Conservation (phyloP, 1,140 invertebrate species). For the Drosophila sulfurigaster region DNA sequence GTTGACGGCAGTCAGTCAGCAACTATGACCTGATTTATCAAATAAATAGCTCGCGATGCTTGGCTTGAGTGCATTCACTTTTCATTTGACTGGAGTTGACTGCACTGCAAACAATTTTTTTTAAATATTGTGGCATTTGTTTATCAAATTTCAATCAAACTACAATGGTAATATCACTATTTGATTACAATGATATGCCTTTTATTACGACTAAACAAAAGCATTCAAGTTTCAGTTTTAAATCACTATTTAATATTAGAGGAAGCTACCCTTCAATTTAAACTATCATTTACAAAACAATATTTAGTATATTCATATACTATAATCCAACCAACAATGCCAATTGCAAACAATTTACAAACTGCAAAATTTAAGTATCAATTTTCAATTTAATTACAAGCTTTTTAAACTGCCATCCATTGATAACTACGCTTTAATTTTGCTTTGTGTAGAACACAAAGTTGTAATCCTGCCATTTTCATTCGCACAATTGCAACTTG, state of each 20-base stretch:
- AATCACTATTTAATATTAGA: too few relatives aligned
- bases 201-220: too few relatives aligned
- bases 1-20: slow-evolving; percentile 60
- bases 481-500: slow-evolving; percentile 28
- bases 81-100: slow-evolving; percentile 52
- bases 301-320: too few relatives aligned
- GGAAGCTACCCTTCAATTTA: too few relatives aligned
- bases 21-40: slow-evolving; percentile 81
- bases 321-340: too few relatives aligned
- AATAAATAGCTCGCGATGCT: slow-evolving; percentile 70
- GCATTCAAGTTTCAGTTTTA: too few relatives aligned
- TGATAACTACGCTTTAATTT: slow-evolving; percentile 4
- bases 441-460: slow-evolving; percentile 8
- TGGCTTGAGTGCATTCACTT: slow-evolving; percentile 76
- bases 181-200: too few relatives aligned
- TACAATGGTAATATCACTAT: not conserved
- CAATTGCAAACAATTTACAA: not conserved
- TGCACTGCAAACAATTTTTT: slow-evolving; percentile 47
- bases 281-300: too few relatives aligned
- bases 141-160: not conserved
- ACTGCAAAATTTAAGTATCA: too few relatives aligned
- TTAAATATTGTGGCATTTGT: not conserved
- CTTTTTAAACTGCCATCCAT: not conserved
- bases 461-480: not conserved
- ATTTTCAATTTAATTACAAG: not conserved